These are phyloP conservation scores for Latrodectus hesperus DNA, from an alignment of 2,888 invertebrate species.

Conservation along the genomic window DNA sequence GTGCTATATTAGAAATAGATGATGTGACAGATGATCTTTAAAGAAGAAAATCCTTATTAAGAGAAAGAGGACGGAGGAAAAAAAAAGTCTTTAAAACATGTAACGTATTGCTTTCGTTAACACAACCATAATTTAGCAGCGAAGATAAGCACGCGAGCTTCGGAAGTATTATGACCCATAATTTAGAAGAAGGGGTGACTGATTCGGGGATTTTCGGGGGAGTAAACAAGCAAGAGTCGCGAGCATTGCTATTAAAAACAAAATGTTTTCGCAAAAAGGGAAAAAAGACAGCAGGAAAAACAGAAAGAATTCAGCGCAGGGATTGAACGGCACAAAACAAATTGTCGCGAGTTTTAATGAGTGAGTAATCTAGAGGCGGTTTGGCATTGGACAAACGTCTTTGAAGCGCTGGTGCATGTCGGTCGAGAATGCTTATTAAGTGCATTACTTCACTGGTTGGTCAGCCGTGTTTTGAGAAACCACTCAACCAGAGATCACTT, in stretches of 20 bases:
- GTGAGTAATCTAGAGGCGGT: slow-evolving; percentile 56
- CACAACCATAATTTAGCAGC: slow-evolving; percentile 32
- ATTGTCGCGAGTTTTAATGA: slow-evolving; percentile 68
- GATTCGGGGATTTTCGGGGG: slow-evolving; percentile 36
- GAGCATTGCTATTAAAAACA: slow-evolving; percentile 54
- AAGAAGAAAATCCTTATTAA: background rate
- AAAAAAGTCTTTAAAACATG: slow-evolving; percentile 38
- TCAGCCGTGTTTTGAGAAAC: slow-evolving; percentile 47
- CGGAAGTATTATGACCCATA: slow-evolving; percentile 50
- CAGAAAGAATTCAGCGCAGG: slow-evolving; percentile 4
- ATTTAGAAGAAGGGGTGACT: slow-evolving; percentile 44
- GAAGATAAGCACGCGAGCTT: slow-evolving; percentile 14
- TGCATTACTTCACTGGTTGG: slow-evolving; percentile 62
- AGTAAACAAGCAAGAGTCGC: slow-evolving; percentile 28
- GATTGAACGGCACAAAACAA: slow-evolving; percentile 45
- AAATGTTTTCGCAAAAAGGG: slow-evolving; percentile 25
- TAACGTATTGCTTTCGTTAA: slow-evolving; percentile 42
- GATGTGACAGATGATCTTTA: slow-evolving; percentile 25
- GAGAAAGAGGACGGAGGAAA: slow-evolving; percentile 3
- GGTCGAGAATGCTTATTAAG: slow-evolving; percentile 63
- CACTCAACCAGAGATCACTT: slow-evolving; percentile 49
- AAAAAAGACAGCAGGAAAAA: slow-evolving; percentile 25
- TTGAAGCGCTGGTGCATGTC: slow-evolving; percentile 60
- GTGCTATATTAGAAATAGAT: slow-evolving; percentile 29
- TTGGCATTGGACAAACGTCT: slow-evolving; percentile 46